Base-by-base conservation (phyloP, 2,797 vertebrate species). In the Myotis findleyi region DNA sequence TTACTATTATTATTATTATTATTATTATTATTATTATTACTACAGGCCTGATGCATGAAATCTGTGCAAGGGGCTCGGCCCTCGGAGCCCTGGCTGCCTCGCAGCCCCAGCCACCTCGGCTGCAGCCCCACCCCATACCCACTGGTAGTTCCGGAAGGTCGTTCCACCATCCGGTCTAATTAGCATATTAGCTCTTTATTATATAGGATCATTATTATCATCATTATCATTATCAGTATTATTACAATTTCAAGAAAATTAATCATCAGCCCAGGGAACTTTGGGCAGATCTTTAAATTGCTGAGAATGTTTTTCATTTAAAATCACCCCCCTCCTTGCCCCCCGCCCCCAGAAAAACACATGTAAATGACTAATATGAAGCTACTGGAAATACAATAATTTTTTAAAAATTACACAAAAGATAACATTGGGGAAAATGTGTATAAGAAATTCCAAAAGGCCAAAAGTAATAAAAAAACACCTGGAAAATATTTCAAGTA, bases 181-280 rank as follows among this genome's bases (percentile, higher is more conserved):
- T 62, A 62, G 59, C 59, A 30, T 30, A 62, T 62, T 62, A 62
- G 25, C 27, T 62, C 25, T 62, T 62, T 62, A 13, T 59, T 62
- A 14, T 30, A 62, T 62, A 30, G 5, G 12, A 62, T 18, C 11
- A 0, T 59, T 59, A 59, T 25, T 57, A 57, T 59, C 12, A 59
- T 59, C 57, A 59, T 59, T 59, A 59, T 27, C 12, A 59, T 59
- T 59, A 59, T 13, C 12, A 27, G 11, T 51, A 25, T 41, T n/a
- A 69, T 47, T n/a, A 77, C 4, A 57, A 68, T 51, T 91, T 79
- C 71, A 85, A 59, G 36, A 64, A 92, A 89, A 91, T 55, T 41
- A 90, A 77, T 59, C 30, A 95, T 33, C 41, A 91, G 57, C 27
- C 12, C 11, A 57, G 14, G 12, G 21, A 86, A 51, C 6, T 79